Evolutionary conservation across 2,797 vertebrate species (phyloP).

Genomic region (Urosaurus nigricauda): DNA sequence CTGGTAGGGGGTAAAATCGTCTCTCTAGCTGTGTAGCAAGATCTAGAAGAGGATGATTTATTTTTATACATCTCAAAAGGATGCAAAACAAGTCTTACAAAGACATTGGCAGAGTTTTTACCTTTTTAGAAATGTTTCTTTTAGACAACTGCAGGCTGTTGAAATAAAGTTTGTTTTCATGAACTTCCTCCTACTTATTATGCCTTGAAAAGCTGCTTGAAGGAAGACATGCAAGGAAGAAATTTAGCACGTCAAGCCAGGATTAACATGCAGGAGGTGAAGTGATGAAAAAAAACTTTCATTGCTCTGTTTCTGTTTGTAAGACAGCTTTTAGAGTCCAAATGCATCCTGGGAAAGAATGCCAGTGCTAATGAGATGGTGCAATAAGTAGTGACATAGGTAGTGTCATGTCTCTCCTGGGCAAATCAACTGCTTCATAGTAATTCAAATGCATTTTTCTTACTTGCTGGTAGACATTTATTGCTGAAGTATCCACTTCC

Average conservation of each 20-base stretch:
- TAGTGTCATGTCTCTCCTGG: not conserved
- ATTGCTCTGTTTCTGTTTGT: not conserved
- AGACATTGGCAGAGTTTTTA: slow-evolving; percentile 25
- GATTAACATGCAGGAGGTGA: not conserved
- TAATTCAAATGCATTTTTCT: not conserved
- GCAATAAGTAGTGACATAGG: not conserved
- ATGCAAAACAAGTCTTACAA: slow-evolving; percentile 37
- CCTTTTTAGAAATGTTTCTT: slow-evolving; percentile 28
- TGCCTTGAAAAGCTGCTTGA: not conserved
- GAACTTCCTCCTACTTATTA: not conserved
- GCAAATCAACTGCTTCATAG: not conserved
- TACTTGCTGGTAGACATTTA: no score
- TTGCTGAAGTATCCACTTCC: not conserved
- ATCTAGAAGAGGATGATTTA: slow-evolving; percentile 47
- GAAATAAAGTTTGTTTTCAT: not conserved
- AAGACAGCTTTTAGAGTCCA: not conserved
- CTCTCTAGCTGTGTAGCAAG: slow-evolving; percentile 38
- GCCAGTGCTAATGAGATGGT: not conserved
- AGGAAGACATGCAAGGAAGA: no score
- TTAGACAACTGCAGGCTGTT: slow-evolving; percentile 7
- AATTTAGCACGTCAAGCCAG: not conserved
- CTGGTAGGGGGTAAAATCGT: slow-evolving; percentile 33
- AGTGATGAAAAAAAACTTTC: not conserved
- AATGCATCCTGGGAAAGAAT: not conserved
- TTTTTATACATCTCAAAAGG: slow-evolving; percentile 62